phyloP scores from a whole-genome alignment of 1,140 invertebrate species.

The Zaprionus ghesquierei region DNA sequence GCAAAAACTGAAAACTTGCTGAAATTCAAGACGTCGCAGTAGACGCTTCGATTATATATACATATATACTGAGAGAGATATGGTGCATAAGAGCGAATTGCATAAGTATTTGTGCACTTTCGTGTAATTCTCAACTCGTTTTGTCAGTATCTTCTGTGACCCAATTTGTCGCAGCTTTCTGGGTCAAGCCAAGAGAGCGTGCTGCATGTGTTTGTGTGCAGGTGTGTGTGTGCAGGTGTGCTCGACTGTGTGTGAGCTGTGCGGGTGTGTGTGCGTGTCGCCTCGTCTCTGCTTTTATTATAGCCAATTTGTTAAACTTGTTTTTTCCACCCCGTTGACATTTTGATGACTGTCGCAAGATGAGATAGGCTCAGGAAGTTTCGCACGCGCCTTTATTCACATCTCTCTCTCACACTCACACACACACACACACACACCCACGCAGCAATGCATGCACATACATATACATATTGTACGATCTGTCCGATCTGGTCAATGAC shows the following conservation, averaged over 20 bases:
- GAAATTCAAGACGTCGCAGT: neutral
- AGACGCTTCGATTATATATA: neutral
- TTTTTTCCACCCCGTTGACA: constrained; percentile 24
- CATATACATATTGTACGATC: neutral
- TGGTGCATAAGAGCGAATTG: neutral
- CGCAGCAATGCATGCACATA: neutral
- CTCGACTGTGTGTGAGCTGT: neutral
- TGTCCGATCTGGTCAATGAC: constrained; percentile 25
- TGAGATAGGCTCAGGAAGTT: constrained; percentile 38
- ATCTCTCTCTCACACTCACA: neutral
- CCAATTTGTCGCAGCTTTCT: constrained; percentile 2
- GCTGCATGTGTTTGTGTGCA: neutral
- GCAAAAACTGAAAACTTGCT: neutral
- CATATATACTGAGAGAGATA: too few species aligned
- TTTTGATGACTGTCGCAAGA: constrained; percentile 23
- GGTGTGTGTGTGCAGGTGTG: neutral
- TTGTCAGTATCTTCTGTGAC: neutral
- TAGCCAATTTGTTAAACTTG: constrained; percentile 38
- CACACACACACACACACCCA: neutral
- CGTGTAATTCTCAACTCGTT: neutral
- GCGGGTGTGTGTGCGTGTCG: neutral
- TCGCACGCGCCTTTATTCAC: neutral
- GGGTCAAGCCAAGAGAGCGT: neutral
- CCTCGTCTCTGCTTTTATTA: constrained; percentile 16
- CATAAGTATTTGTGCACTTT: neutral